phyloP scores from a whole-genome alignment of 2,888 invertebrate species.

The Epirrhoe tristata region DNA sequence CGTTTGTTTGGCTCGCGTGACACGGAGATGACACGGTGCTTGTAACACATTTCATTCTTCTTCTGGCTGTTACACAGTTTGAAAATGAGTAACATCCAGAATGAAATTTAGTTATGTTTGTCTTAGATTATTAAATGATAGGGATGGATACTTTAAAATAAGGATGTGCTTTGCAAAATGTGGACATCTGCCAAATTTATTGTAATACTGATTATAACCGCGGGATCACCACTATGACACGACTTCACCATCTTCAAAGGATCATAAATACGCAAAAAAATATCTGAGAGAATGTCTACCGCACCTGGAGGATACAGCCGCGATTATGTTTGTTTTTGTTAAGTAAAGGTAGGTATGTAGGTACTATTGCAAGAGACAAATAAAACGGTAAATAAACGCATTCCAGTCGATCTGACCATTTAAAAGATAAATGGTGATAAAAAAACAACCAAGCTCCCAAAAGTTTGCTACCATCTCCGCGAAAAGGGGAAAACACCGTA shows the following conservation, averaged over 20 bases:
- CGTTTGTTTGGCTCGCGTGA: slow-evolving; percentile 21
- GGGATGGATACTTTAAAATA: too few species aligned
- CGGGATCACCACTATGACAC: too few species aligned
- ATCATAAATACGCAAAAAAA: too few species aligned
- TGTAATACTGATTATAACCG: too few species aligned
- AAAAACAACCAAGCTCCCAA: slow-evolving; percentile 3
- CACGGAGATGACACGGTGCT: slow-evolving; percentile 11
- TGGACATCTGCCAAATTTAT: too few species aligned
- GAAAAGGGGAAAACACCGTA: neutral
- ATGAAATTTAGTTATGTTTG: neutral
- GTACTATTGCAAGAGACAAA: neutral
- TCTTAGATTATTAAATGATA: neutral
- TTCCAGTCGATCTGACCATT: neutral
- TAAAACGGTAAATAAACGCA: neutral
- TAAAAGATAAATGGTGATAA: neutral
- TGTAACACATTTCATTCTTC: neutral
- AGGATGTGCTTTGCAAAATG: too few species aligned
- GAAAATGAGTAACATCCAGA: too few species aligned
- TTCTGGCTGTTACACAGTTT: neutral
- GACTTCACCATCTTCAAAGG: too few species aligned
- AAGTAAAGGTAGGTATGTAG: neutral
- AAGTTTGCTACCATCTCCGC: slow-evolving; percentile 2
- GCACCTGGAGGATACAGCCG: too few species aligned
- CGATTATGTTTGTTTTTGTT: too few species aligned
- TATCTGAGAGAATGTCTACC: too few species aligned